A percentile compares a stretch with the other conserved stretches of the same genome.
Conservation (phyloP, 2,888 invertebrate genomes). For the Trissolcus japonicus region DNA sequence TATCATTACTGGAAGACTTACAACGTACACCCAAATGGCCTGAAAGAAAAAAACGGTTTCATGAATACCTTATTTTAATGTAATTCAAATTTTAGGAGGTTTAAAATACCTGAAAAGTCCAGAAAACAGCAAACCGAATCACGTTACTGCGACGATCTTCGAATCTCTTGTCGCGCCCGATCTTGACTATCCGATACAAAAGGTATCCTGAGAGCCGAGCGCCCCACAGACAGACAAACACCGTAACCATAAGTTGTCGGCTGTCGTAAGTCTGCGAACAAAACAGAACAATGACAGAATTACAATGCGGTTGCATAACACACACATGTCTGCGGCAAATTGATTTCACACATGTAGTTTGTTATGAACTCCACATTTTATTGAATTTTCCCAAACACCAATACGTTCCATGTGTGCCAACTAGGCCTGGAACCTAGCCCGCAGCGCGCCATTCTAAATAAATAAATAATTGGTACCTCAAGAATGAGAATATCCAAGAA, state of each 20-base stretch:
- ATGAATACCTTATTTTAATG: neutral
- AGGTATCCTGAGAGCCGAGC: slow-evolving; percentile 90
- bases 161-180: slow-evolving; percentile 93
- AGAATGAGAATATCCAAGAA: too few relatives aligned
- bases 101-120: slow-evolving; percentile 87
- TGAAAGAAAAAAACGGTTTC: slow-evolving; percentile 70
- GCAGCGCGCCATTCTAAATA: neutral
- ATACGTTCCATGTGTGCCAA: slow-evolving; percentile 29
- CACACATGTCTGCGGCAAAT: slow-evolving; percentile 69
- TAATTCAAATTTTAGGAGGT: slow-evolving; percentile 40
- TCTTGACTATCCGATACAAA: slow-evolving; percentile 92
- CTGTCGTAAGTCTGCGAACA: slow-evolving; percentile 85
- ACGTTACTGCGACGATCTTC: slow-evolving; percentile 92
- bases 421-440: slow-evolving; percentile 43
- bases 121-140: slow-evolving; percentile 93
- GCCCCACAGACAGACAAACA: slow-evolving; percentile 93
- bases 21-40: slow-evolving; percentile 94
- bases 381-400: slow-evolving; percentile 32
- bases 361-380: neutral
- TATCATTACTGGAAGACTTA: slow-evolving; percentile 93
- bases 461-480: too few relatives aligned
- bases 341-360: slow-evolving; percentile 16
- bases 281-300: too few relatives aligned
- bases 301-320: too few relatives aligned
- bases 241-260: slow-evolving; percentile 93